Conservation (phyloP, 2,888 invertebrate genomes). For the Ephialtes manifestator region DNA sequence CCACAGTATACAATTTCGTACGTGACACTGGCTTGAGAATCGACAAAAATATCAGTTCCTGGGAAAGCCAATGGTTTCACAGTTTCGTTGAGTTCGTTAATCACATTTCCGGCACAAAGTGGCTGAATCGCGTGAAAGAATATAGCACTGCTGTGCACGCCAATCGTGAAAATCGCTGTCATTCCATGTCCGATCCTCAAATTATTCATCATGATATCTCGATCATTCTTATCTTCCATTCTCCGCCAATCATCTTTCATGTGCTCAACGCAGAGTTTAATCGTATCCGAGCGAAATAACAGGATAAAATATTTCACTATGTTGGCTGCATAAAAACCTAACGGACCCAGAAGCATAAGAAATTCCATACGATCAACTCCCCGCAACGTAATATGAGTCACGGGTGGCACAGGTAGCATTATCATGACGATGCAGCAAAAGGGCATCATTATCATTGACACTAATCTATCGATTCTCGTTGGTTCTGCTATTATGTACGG, state of each 20-base stretch:
- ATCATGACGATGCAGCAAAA: slow-evolving; percentile 30
- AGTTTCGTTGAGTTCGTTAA: slow-evolving; percentile 62
- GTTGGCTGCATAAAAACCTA: slow-evolving; percentile 30
- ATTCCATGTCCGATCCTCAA: slow-evolving; percentile 58
- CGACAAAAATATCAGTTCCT: slow-evolving; percentile 59
- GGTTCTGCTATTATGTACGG: slow-evolving; percentile 30
- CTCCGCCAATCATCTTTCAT: slow-evolving; percentile 68
- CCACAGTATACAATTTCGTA: slow-evolving; percentile 73
- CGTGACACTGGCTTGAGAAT: slow-evolving; percentile 65
- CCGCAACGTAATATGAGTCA: background rate
- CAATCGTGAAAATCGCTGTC: slow-evolving; percentile 67
- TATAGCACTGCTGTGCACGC: slow-evolving; percentile 73
- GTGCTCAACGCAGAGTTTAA: slow-evolving; percentile 59
- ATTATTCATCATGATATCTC: slow-evolving; percentile 60
- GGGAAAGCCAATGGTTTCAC: slow-evolving; percentile 66
- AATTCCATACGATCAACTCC: slow-evolving; percentile 22
- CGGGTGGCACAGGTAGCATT: slow-evolving; percentile 28
- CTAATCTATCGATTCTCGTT: slow-evolving; percentile 10
- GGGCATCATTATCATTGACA: slow-evolving; percentile 28
- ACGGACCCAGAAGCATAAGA: slow-evolving; percentile 43
- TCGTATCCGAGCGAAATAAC: slow-evolving; percentile 24
- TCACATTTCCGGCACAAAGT: slow-evolving; percentile 55
- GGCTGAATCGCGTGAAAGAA: slow-evolving; percentile 72
- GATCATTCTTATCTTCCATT: slow-evolving; percentile 45
- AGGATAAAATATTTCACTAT: slow-evolving; percentile 41